Conservation (phyloP, 1,140 invertebrate species). For the Zaprionus tsacasi region DNA sequence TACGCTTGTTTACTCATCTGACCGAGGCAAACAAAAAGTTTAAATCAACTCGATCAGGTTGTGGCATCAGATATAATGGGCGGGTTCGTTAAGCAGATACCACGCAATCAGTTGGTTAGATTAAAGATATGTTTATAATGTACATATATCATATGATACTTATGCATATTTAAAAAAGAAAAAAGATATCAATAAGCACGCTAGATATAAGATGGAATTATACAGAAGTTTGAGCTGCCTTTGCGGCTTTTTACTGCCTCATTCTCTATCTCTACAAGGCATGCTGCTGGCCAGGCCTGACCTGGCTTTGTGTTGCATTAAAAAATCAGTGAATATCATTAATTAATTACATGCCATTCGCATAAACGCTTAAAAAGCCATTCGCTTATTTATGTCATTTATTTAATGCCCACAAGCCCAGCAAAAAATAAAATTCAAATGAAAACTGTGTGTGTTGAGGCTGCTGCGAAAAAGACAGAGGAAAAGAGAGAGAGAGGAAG, state of each 20-base stretch:
- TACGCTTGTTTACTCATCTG: conserved; percentile 6
- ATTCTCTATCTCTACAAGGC: neutral
- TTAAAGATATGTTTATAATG: no score
- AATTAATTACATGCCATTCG: conserved; percentile 56
- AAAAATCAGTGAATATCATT: conserved; percentile 47
- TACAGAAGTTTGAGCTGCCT: neutral
- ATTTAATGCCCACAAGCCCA: conserved; percentile 15
- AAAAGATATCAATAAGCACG: no score
- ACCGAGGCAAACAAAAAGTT: conserved; percentile 3
- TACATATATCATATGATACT: neutral
- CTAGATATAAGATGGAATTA: neutral
- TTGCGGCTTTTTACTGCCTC: neutral
- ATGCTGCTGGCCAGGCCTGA: neutral
- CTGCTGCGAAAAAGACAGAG: neutral
- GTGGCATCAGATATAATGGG: neutral
- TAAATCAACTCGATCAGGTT: neutral
- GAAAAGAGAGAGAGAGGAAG: neutral
- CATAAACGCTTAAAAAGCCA: conserved; percentile 52
- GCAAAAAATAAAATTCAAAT: conserved; percentile 2
- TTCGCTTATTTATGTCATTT: conserved; percentile 48
- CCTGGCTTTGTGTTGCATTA: neutral
- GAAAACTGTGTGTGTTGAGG: neutral
- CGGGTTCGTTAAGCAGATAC: neutral
- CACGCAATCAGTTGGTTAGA: neutral
- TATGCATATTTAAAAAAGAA: neutral